Conservation (phyloP, 2,797 vertebrate genomes). For the Enteromius mattozi region DNA sequence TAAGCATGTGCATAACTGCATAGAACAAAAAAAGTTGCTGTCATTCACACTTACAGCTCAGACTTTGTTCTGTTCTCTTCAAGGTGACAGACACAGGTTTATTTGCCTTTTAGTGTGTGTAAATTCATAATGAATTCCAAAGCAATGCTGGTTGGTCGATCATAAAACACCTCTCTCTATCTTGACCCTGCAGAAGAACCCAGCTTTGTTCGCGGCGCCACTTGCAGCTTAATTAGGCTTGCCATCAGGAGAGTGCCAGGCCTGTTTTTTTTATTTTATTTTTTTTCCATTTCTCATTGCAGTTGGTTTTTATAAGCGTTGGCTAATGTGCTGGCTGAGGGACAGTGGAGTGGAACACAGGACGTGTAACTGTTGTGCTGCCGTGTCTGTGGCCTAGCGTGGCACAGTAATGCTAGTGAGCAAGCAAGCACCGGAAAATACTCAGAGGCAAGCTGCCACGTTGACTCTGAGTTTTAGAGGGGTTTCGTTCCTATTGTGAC, state of each 20-base stretch:
- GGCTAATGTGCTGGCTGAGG: slow-evolving; percentile 53
- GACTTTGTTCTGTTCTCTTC: not conserved
- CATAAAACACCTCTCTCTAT: not conserved
- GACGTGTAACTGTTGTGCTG: slow-evolving; percentile 60
- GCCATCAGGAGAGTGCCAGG: slow-evolving; percentile 5
- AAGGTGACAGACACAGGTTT: not conserved
- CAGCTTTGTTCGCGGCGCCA: not conserved
- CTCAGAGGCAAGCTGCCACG: slow-evolving; percentile 55
- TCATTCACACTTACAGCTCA: not conserved
- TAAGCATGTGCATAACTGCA: slow-evolving; percentile 1
- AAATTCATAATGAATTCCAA: not conserved
- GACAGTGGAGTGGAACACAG: slow-evolving; percentile 43
- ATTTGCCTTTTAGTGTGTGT: not conserved
- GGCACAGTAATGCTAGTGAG: slow-evolving; percentile 31
- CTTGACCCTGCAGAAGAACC: not conserved
- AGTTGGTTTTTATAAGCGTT: slow-evolving; percentile 50
- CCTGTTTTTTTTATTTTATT: too few species aligned
- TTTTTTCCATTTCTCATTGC: slow-evolving; percentile 27
- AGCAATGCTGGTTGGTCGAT: not conserved
- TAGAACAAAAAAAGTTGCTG: not conserved
- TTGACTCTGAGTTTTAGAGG: slow-evolving; percentile 33
- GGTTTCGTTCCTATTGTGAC: not conserved
- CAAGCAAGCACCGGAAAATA: slow-evolving; percentile 44
- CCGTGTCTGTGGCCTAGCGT: slow-evolving; percentile 52
- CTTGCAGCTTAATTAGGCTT: slow-evolving; percentile 34